Evolutionary conservation across 2,797 vertebrate genomes (phyloP), one percentile per base, ranked within the genome.

Genomic region (Enteromius treurensis): DNA sequence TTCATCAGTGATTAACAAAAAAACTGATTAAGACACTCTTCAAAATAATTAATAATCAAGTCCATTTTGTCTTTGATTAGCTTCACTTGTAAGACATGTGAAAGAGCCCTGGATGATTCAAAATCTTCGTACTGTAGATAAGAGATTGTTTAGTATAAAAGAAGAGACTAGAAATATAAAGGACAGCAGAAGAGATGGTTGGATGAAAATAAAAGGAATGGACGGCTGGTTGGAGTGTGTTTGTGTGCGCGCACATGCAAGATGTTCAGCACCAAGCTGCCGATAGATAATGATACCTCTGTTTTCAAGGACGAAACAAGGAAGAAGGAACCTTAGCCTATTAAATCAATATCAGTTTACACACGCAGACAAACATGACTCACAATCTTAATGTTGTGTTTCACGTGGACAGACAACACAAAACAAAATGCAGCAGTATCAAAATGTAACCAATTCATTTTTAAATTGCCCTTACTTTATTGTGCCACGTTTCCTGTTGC

Each of bases 31-130:
- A 49, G 64, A 14, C 42, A 77, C 62, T 68, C 34, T 76, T 68
- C n/a, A n/a, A 21, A 82, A 75, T 68, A 75, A 82, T 82, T 67
- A 42, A 77, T 83, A 70, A 83, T 83, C 26, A 70, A 60, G 23
- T 47, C 58, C 42, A 65, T 32, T 26, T 76, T 55, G 71, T 32
- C 21, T 77, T 60, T 71, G 26, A 83, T 83, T 78, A 47, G 19
- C 40, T 51, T 64, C 21, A 34, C 65, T 42, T 83, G 7, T 23
- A 45, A 29, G 32, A 42, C n/a, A 60, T 29, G 23, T 19, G 13
- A 13, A 53, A 80, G 49, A 40, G 55, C 47, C 32, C 29, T 79
- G 34, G 47, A 23, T 81, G 8, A 73, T 73, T 47, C 4, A 11
- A 77, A 77, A 23, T 17, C 42, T 53, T 23, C 29, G 29, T 21